These are phyloP conservation scores for Uloborus diversus DNA, from an alignment of 1,140 invertebrate genomes.

Conservation along the genomic window DNA sequence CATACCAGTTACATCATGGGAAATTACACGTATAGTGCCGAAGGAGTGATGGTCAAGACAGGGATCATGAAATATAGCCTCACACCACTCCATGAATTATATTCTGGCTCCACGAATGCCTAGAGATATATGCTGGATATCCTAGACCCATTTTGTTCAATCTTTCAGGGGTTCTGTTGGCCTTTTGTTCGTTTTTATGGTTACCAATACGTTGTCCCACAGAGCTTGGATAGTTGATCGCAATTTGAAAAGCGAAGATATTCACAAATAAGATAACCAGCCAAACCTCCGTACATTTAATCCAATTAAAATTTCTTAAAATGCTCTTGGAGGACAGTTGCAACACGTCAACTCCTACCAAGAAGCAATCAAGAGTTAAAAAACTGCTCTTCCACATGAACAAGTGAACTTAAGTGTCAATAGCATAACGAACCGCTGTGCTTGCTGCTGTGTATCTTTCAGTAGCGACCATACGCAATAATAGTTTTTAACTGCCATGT, in stretches of 20 bases:
- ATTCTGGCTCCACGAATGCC: background rate
- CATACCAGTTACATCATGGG: background rate
- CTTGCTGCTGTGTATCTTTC: too few relatives aligned
- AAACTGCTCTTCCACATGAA: too few relatives aligned
- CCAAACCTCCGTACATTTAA: too few relatives aligned
- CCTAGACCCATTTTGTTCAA: background rate
- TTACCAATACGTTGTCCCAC: background rate
- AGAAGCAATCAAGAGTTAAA: too few relatives aligned
- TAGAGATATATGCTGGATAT: background rate
- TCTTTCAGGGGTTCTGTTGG: conserved; percentile 1
- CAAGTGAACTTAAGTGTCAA: too few relatives aligned
- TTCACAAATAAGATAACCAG: too few relatives aligned
- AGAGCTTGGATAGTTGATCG: background rate
- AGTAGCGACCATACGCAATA: too few relatives aligned
- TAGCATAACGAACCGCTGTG: too few relatives aligned
- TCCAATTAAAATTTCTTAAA: too few relatives aligned
- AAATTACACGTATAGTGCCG: background rate
- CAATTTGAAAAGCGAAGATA: background rate
- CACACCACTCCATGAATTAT: conserved; percentile 7
- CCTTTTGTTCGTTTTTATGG: conserved; percentile 8
- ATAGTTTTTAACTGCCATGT: too few relatives aligned
- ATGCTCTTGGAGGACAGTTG: too few relatives aligned
- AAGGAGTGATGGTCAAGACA: background rate
- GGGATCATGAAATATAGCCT: background rate
- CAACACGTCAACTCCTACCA: too few relatives aligned